A percentile compares a stretch with the other conserved stretches of the same genome.
Evolutionary conservation across 2,113 vertebrate species (phyloP).

Genomic region (Myrmophylax atrothorax): DNA sequence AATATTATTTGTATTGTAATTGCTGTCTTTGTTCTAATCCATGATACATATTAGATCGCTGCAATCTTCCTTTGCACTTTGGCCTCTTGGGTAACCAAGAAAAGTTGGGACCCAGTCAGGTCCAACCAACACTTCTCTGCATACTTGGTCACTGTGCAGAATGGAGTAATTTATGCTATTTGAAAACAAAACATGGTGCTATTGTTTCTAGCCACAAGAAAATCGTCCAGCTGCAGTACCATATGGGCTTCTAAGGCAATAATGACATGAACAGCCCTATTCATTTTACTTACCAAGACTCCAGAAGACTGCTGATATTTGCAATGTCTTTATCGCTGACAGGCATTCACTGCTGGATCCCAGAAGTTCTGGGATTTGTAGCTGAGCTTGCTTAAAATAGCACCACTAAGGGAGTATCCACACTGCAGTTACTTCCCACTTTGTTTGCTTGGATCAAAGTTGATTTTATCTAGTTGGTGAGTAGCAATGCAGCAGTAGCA

Average conservation of each 20-base stretch:
- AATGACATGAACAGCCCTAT: conserved; percentile 24
- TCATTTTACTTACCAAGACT: not conserved
- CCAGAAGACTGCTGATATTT: not conserved
- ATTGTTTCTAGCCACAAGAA: conserved; percentile 3
- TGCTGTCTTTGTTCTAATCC: not conserved
- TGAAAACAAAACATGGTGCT: conserved; percentile 34
- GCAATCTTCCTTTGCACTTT: not conserved
- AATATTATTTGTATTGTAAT: not conserved
- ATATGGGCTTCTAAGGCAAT: conserved; percentile 13
- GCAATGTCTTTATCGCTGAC: not conserved
- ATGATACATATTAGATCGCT: not conserved
- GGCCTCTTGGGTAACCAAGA: not conserved
- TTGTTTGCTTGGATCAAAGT: conserved; percentile 15
- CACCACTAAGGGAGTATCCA: not conserved
- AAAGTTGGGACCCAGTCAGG: not conserved
- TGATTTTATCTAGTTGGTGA: conserved; percentile 37
- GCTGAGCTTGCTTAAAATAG: conserved; percentile 34
- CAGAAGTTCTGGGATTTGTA: conserved; percentile 5
- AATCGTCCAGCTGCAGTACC: conserved; percentile 38
- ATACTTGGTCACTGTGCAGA: not conserved
- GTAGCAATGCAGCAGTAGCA: not conserved
- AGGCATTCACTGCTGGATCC: not conserved
- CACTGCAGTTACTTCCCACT: not conserved
- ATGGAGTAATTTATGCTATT: not conserved
- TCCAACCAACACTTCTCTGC: not conserved